Evolutionary conservation across 2,113 vertebrate genomes (phyloP).

Genomic region (Tapirus terrestris): DNA sequence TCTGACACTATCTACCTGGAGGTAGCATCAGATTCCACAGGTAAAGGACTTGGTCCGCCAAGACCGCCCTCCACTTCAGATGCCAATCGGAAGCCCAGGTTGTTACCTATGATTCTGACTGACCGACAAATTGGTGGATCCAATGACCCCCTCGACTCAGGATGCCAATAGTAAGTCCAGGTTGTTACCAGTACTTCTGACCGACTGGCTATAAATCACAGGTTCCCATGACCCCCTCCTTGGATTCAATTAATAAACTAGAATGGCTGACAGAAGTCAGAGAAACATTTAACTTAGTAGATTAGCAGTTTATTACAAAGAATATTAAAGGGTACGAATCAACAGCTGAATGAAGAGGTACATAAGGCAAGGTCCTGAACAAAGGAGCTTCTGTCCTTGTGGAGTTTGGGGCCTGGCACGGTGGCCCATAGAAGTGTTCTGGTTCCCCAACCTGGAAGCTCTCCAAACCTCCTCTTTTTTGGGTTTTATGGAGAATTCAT

Average conservation of each 20-base stretch:
- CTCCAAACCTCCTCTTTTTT: not conserved
- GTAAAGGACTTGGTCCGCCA: not conserved
- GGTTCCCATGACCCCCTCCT: not conserved
- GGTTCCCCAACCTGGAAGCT: not conserved
- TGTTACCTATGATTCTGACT: not conserved
- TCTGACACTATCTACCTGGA: not conserved
- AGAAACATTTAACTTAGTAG: not conserved
- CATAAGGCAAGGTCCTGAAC: not conserved
- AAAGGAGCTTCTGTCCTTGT: not conserved
- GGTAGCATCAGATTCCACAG: not conserved
- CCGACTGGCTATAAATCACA: not conserved
- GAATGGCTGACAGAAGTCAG: not conserved
- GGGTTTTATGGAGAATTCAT: not conserved
- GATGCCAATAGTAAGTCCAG: not conserved
- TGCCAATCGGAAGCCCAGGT: not conserved
- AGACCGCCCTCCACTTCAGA: not conserved
- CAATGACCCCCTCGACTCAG: not conserved
- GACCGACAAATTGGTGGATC: not conserved
- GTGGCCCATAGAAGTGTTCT: not conserved
- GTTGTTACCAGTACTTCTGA: not conserved
- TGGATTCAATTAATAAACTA: not conserved
- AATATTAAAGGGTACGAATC: not conserved
- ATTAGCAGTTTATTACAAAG: not conserved
- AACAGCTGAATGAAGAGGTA: not conserved
- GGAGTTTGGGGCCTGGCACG: not conserved